Conservation (phyloP, 2,888 invertebrate species). For the Drosophila longiperda region DNA sequence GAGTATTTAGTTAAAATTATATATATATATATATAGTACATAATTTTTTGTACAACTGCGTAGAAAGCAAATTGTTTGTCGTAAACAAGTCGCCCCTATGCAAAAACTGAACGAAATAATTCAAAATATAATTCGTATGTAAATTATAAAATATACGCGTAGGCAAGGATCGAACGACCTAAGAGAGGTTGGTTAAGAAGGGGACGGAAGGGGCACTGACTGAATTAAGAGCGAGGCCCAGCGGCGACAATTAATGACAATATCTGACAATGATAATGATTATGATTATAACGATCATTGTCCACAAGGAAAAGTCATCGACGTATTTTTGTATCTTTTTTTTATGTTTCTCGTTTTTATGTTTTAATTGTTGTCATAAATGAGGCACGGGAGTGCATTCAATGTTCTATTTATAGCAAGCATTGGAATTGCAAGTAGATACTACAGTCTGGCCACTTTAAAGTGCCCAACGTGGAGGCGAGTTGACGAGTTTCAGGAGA, state of each 20-base stretch:
- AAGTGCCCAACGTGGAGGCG: neutral
- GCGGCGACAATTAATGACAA: slow-evolving; percentile 28
- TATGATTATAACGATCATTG: slow-evolving; percentile 13
- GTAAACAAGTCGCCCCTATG: slow-evolving; percentile 62
- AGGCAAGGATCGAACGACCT: slow-evolving; percentile 18
- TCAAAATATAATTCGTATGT: slow-evolving; percentile 51
- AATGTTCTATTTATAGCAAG: slow-evolving; percentile 50
- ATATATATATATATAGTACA: slow-evolving; percentile 25
- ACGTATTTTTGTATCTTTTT: slow-evolving; percentile 10
- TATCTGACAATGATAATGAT: slow-evolving; percentile 28
- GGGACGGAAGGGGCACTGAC: slow-evolving; percentile 16
- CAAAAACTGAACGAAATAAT: slow-evolving; percentile 56
- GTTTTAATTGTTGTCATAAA: slow-evolving; percentile 59
- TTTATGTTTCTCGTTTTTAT: slow-evolving; percentile 26
- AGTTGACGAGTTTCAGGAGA: neutral
- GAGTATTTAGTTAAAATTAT: neutral
- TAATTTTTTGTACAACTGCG: slow-evolving; percentile 70
- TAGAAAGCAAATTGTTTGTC: slow-evolving; percentile 72
- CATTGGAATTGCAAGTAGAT: slow-evolving; percentile 24
- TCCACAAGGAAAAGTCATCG: slow-evolving; percentile 1
- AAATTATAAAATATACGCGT: slow-evolving; percentile 21
- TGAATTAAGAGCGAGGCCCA: slow-evolving; percentile 20
- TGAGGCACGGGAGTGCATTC: slow-evolving; percentile 29
- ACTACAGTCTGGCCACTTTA: slow-evolving; percentile 28
- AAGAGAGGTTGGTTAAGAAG: neutral